These are phyloP conservation scores for Unio delphinus DNA, from an alignment of 2,888 invertebrate species.

Conservation along the genomic window DNA sequence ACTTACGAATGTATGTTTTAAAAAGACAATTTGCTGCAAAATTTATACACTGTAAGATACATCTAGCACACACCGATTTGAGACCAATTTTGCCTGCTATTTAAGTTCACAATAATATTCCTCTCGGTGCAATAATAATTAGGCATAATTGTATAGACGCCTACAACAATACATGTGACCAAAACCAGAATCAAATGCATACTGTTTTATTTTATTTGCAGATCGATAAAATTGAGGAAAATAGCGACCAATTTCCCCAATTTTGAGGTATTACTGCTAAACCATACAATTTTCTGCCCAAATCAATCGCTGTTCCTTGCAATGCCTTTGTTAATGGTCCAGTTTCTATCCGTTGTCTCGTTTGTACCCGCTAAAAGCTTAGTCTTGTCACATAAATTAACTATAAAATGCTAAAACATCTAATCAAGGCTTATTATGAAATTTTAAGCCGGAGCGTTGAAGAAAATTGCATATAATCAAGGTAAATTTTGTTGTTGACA, in stretches of 20 bases:
- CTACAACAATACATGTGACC: too few species aligned
- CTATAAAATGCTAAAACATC: conserved; percentile 48
- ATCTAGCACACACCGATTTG: too few species aligned
- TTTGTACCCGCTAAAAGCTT: conserved; percentile 43
- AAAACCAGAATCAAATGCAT: too few species aligned
- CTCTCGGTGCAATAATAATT: too few species aligned
- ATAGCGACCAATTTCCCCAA: conserved; percentile 55
- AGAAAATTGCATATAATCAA: conserved; percentile 61
- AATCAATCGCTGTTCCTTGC: conserved; percentile 43
- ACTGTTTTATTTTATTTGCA: neutral
- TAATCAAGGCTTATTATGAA: conserved; percentile 61
- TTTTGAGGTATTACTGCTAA: conserved; percentile 52
- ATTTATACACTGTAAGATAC: too few species aligned
- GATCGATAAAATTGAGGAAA: conserved; percentile 53
- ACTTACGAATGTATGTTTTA: conserved; percentile 1
- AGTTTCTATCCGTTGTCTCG: conserved; percentile 30
- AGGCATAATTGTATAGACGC: too few species aligned
- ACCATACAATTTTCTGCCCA: conserved; percentile 48
- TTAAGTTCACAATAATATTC: too few species aligned
- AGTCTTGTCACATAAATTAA: conserved; percentile 62
- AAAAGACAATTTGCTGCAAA: too few species aligned
- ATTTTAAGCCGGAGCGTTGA: conserved; percentile 52
- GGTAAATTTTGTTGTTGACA: conserved; percentile 59
- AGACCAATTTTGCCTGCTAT: too few species aligned
- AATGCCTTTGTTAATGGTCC: conserved; percentile 23